Evolutionary conservation across 2,113 vertebrate genomes (phyloP).

Genomic region (Macroglossus sobrinus): DNA sequence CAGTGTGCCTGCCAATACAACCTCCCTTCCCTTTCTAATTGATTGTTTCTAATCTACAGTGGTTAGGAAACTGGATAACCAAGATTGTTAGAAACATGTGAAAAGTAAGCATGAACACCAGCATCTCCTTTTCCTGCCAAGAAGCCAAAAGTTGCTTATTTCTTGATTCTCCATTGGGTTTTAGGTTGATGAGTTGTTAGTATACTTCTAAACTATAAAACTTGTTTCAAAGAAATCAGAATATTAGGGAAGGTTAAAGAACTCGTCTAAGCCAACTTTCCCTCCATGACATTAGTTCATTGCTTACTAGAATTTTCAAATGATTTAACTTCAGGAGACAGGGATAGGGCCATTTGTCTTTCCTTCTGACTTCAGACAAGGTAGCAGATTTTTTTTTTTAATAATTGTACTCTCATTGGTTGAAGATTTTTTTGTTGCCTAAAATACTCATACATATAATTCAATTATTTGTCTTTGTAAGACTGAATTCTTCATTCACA

Average conservation of each 20-base stretch:
- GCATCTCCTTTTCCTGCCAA: neutral
- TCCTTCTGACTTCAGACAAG: neutral
- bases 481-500: neutral
- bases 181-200: neutral
- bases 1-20: neutral
- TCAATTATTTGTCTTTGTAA: neutral
- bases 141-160: neutral
- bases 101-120: neutral
- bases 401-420: neutral
- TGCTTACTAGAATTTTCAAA: neutral
- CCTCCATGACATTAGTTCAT: neutral
- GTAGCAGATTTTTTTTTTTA: neutral
- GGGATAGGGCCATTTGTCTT: neutral
- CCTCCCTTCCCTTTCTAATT: neutral
- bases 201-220: neutral
- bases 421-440: neutral
- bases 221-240: neutral
- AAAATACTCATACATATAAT: neutral
- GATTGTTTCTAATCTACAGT: neutral
- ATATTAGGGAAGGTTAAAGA: neutral
- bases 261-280: neutral
- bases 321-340: neutral
- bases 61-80: constrained; percentile 1
- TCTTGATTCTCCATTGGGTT: neutral
- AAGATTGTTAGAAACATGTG: neutral